A percentile compares a stretch with the other conserved stretches of the same genome.
Conservation (phyloP, 1,140 invertebrate genomes). For the Eulimnadia texana region DNA sequence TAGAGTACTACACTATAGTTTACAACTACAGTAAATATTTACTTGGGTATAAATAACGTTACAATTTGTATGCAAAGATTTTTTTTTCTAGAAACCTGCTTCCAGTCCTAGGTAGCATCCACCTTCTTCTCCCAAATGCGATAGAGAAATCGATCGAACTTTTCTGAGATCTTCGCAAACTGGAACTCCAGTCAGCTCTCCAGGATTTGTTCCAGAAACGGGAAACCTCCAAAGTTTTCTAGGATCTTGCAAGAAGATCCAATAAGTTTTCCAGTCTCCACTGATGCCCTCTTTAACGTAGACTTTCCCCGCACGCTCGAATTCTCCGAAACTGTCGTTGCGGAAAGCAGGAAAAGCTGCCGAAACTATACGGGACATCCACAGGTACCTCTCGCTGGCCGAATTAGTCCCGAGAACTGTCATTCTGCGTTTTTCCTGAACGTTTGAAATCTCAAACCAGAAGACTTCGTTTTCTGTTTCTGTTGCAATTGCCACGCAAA, state of each 20-base stretch:
- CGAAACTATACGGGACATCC: conserved; percentile 5
- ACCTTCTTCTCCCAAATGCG: conserved; percentile 34
- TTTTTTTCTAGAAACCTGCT: no score
- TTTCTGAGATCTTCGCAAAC: conserved; percentile 49
- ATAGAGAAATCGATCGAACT: conserved; percentile 57
- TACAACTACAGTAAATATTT: no score
- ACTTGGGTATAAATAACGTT: no score
- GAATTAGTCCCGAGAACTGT: neutral
- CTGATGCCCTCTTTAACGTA: conserved; percentile 38
- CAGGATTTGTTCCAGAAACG: neutral
- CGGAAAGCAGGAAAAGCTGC: neutral
- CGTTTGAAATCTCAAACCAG: neutral
- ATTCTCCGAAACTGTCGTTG: neutral
- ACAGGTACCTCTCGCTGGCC: neutral
- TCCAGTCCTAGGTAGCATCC: conserved; percentile 28
- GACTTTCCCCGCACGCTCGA: conserved; percentile 3
- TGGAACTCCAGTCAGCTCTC: neutral
- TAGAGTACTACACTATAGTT: no score
- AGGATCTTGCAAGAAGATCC: conserved; percentile 58
- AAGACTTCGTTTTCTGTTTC: neutral
- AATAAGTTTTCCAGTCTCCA: conserved; percentile 55
- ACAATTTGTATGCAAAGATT: no score
- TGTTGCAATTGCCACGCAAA: neutral
- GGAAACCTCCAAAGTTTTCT: conserved; percentile 31
- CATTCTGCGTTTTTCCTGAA: conserved; percentile 9